A percentile compares a stretch with the other conserved stretches of the same genome.
Evolutionary conservation across 2,888 invertebrate genomes (phyloP).

Genomic region (Galerucella nymphaeae): DNA sequence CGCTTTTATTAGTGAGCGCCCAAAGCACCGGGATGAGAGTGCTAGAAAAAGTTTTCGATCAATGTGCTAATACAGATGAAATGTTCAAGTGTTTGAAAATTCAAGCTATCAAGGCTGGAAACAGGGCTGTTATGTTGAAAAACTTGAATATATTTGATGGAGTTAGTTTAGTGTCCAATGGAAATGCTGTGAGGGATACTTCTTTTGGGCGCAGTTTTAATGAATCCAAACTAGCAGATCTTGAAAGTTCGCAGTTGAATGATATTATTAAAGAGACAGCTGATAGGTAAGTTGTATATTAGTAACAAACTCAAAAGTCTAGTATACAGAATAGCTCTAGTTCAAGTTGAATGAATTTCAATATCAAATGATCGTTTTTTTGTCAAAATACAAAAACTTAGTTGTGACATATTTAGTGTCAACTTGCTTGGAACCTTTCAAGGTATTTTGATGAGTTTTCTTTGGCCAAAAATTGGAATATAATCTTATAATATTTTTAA

Average conservation of each 20-base stretch:
- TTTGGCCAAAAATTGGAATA: too few relatives aligned
- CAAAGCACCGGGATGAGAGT: constrained; percentile 27
- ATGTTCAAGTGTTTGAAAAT: constrained; percentile 78
- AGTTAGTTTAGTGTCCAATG: constrained; percentile 68
- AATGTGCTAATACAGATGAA: constrained; percentile 74
- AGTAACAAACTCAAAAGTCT: neutral
- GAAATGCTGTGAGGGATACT: constrained; percentile 50
- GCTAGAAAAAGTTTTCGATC: constrained; percentile 67
- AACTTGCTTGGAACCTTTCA: too few relatives aligned
- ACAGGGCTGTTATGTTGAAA: constrained; percentile 73
- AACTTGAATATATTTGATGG: constrained; percentile 73
- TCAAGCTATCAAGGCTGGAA: constrained; percentile 74
- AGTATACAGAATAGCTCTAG: too few relatives aligned
- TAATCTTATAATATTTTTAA: too few relatives aligned
- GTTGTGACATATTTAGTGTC: too few relatives aligned
- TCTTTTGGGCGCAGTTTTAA: constrained; percentile 44
- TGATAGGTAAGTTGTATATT: constrained; percentile 49
- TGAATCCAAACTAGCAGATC: constrained; percentile 69
- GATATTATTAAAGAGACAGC: constrained; percentile 70
- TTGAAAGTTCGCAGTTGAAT: constrained; percentile 72
- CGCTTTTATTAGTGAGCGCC: constrained; percentile 15
- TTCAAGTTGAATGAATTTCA: too few relatives aligned
- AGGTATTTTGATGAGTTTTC: too few relatives aligned
- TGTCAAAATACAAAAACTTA: too few relatives aligned
- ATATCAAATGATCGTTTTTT: too few relatives aligned